Conservation (phyloP, 2,888 invertebrate species). For the Tridacna crocea region DNA sequence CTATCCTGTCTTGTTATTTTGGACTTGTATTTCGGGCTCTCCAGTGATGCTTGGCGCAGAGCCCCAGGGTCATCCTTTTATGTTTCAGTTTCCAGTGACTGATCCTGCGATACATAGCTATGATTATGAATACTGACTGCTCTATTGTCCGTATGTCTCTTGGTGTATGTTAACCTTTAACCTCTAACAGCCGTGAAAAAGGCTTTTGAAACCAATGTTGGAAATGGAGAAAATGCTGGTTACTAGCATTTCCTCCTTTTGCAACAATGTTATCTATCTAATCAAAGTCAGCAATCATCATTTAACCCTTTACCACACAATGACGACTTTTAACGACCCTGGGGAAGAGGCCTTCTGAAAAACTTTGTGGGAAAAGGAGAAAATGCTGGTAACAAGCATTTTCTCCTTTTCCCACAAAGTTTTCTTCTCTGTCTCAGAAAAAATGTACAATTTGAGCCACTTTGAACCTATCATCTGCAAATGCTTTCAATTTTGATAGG, state of each 20-base stretch:
- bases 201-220: neutral
- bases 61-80: constrained; percentile 9
- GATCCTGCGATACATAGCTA: neutral
- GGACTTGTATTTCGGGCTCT: constrained; percentile 6
- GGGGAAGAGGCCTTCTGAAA: neutral
- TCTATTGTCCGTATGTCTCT: constrained; percentile 1
- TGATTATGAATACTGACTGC: constrained; percentile 14
- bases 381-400: neutral
- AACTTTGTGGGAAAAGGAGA: neutral
- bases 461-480: no score
- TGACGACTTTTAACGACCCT: no score
- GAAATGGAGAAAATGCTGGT: neutral
- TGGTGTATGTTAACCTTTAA: neutral
- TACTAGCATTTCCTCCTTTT: neutral
- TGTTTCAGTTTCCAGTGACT: constrained; percentile 11
- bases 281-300: no score
- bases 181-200: neutral
- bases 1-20: neutral
- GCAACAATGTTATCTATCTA: no score
- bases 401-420: neutral
- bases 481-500: no score
- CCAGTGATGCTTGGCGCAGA: constrained; percentile 4
- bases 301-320: neutral
- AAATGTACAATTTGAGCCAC: no score
- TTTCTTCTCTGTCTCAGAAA: neutral